These are phyloP conservation scores for Cataglyphis altisquamis DNA, from an alignment of 2,888 invertebrate genomes.

Conservation along the genomic window DNA sequence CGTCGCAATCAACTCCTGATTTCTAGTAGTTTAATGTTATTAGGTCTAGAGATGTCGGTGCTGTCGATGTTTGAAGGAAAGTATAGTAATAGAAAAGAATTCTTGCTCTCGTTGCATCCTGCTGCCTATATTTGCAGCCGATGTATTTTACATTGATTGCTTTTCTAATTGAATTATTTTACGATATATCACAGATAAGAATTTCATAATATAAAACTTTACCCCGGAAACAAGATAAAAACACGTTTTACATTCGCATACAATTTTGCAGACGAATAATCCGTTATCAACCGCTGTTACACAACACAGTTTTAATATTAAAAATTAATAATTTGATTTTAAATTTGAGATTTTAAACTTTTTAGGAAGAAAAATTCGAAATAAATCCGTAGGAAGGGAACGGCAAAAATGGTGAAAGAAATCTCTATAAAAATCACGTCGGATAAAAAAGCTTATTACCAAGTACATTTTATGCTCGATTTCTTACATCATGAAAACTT, in stretches of 20 bases:
- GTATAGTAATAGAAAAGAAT: slow-evolving; percentile 8
- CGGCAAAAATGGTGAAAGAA: not conserved
- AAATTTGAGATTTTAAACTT: not conserved
- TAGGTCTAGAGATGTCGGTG: slow-evolving; percentile 36
- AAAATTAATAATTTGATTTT: not conserved
- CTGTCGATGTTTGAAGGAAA: slow-evolving; percentile 2
- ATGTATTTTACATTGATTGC: slow-evolving; percentile 4
- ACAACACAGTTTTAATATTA: not conserved
- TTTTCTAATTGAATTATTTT: slow-evolving; percentile 18
- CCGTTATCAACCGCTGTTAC: not conserved
- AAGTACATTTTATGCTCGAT: slow-evolving; percentile 56
- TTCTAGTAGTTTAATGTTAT: slow-evolving; percentile 58
- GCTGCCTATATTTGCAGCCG: not conserved
- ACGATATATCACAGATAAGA: slow-evolving; percentile 13
- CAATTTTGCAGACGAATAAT: not conserved
- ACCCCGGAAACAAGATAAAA: not conserved
- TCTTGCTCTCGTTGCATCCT: slow-evolving; percentile 2
- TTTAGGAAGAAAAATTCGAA: not conserved
- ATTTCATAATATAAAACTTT: slow-evolving; percentile 1
- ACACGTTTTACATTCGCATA: not conserved
- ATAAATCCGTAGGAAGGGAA: not conserved
- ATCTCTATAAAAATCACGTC: slow-evolving; percentile 30
- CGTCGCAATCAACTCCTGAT: slow-evolving; percentile 61
- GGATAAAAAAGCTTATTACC: slow-evolving; percentile 59
- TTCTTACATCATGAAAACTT: slow-evolving; percentile 67